These are phyloP conservation scores for Myiopsitta monachus DNA, from an alignment of 2,113 vertebrate species.

Conservation along the genomic window DNA sequence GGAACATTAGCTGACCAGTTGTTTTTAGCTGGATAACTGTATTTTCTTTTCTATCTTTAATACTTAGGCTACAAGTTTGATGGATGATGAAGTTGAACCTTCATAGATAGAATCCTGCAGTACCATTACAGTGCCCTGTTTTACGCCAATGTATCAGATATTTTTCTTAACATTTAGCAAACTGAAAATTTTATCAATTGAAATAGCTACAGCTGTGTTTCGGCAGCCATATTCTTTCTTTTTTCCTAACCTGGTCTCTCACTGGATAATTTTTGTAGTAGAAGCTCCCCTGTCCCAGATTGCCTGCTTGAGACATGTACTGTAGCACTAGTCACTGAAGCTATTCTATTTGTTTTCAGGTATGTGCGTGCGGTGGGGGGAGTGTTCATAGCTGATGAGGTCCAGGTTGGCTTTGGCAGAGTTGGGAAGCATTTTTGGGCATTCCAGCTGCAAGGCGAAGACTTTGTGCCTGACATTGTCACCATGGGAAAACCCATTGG, in stretches of 20 bases:
- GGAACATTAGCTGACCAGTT: not conserved
- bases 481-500: slow-evolving; percentile 99
- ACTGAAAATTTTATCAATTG: not conserved
- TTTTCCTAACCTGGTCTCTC: not conserved
- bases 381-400: slow-evolving; percentile 93
- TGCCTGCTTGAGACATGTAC: rapidly evolving
- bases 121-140: not conserved
- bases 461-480: slow-evolving; percentile 94
- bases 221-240: not conserved
- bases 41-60: not conserved
- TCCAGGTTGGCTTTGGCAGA: slow-evolving; percentile 95
- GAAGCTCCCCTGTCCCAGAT: not conserved
- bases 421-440: slow-evolving; percentile 93
- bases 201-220: not conserved
- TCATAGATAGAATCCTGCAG: not conserved
- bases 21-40: not conserved
- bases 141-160: not conserved
- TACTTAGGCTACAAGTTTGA: not conserved
- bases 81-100: not conserved
- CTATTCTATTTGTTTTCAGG: slow-evolving; percentile 66
- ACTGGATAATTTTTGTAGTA: not conserved
- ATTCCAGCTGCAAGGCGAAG: slow-evolving; percentile 90
- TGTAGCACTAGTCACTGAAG: not conserved
- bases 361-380: slow-evolving; percentile 83
- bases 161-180: not conserved